phyloP scores from a whole-genome alignment of 1,140 invertebrate species.

The Ceratoteleas bidentatus region DNA sequence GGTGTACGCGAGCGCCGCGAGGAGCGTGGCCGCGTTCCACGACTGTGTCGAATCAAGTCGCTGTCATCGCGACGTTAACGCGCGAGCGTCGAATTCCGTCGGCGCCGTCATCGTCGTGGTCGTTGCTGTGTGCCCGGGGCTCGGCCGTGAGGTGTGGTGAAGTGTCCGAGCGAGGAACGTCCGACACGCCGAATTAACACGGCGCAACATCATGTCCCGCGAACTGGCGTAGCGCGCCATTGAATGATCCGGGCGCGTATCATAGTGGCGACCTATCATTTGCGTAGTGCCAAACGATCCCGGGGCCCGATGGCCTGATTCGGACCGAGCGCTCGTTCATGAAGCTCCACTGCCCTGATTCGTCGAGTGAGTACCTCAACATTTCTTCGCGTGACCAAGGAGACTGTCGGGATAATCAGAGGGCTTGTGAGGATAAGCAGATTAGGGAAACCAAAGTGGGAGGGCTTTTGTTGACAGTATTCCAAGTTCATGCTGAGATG shows the following conservation, averaged over 20 bases:
- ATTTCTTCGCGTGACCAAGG: no score
- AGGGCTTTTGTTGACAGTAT: no score
- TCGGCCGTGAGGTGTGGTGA: conserved; percentile 60
- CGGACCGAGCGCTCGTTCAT: conserved; percentile 74
- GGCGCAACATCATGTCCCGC: conserved; percentile 33
- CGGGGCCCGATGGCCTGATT: conserved; percentile 76
- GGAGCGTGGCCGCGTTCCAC: conserved; percentile 45
- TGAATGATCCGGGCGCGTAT: conserved; percentile 45
- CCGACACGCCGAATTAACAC: conserved; percentile 38
- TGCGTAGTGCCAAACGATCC: conserved; percentile 69
- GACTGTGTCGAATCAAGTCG: conserved; percentile 12
- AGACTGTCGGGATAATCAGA: no score
- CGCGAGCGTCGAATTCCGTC: conserved; percentile 17
- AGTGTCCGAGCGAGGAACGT: conserved; percentile 41
- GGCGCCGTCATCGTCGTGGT: conserved; percentile 6
- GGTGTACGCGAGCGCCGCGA: conserved; percentile 49
- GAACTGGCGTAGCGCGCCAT: conserved; percentile 57
- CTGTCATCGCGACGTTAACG: neutral
- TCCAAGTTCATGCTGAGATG: no score
- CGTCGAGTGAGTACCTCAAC: conserved; percentile 77
- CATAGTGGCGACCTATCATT: conserved; percentile 60
- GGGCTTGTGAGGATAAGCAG: no score
- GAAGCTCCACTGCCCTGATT: conserved; percentile 79
- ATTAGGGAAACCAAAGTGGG: no score
- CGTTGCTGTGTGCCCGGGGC: neutral